Evolutionary conservation across 2,797 vertebrate species (phyloP).

Genomic region (Loris lydekkerianus): DNA sequence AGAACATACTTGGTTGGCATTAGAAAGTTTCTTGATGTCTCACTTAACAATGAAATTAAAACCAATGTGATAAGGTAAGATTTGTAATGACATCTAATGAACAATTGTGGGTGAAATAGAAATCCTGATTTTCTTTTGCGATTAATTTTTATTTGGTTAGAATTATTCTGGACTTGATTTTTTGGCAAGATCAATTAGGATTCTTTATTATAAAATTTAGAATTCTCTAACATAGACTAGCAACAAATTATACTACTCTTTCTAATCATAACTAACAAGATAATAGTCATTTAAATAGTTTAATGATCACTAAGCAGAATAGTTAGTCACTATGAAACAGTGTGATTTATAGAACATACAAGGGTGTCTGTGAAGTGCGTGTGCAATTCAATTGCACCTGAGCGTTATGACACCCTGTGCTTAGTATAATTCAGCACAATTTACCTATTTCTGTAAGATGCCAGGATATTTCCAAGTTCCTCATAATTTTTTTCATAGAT

Average conservation of each 20-base stretch:
- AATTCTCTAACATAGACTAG: not conserved
- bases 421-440: not conserved
- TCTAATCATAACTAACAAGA: slow-evolving; percentile 14
- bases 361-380: too few species aligned
- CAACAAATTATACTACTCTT: slow-evolving; percentile 15
- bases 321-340: not conserved
- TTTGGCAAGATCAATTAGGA: slow-evolving; percentile 53
- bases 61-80: slow-evolving; percentile 12
- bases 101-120: slow-evolving; percentile 35
- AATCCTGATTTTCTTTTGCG: not conserved
- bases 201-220: slow-evolving; percentile 49
- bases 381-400: too few species aligned
- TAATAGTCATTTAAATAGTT: slow-evolving; percentile 12
- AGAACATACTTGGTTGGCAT: not conserved
- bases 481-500: slow-evolving; percentile 37
- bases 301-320: slow-evolving; percentile 15
- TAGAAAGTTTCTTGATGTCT: slow-evolving; percentile 29
- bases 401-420: too few species aligned
- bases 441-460: not conserved
- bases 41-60: slow-evolving; percentile 53
- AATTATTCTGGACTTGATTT: slow-evolving; percentile 38
- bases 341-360: not conserved
- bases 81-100: slow-evolving; percentile 6
- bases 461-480: not conserved
- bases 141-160: slow-evolving; percentile 7